A percentile compares a stretch with the other conserved stretches of the same genome.
Conservation (phyloP, 2,113 vertebrate genomes). For the Eleginops maclovinus region DNA sequence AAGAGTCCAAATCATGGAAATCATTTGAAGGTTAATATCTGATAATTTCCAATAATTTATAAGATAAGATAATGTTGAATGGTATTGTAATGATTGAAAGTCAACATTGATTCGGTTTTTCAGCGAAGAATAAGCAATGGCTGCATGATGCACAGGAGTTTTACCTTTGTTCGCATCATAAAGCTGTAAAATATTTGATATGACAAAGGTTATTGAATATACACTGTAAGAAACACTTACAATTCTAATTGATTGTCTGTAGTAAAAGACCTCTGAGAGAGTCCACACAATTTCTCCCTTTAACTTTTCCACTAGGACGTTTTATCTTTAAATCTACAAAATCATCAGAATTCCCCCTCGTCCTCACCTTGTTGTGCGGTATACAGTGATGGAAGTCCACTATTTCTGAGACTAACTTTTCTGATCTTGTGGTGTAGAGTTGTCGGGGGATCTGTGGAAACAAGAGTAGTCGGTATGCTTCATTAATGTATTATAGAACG, state of each 20-base stretch:
- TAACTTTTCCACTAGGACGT: not conserved
- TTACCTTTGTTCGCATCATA: constrained; percentile 72
- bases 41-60: not conserved
- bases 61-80: not conserved
- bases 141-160: not conserved
- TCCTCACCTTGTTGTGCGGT: constrained; percentile 81
- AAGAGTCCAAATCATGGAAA: not conserved
- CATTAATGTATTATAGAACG: constrained; percentile 31
- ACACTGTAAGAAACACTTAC: not conserved
- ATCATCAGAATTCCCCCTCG: not conserved
- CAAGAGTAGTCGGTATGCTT: constrained; percentile 26
- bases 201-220: constrained; percentile 17
- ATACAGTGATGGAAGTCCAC: constrained; percentile 81
- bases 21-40: constrained; percentile 6
- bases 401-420: constrained; percentile 82
- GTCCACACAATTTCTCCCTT: not conserved
- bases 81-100: not conserved
- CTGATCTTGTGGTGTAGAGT: constrained; percentile 85
- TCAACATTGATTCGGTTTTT: constrained; percentile 43
- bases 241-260: not conserved
- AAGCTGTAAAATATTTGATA: constrained; percentile 63
- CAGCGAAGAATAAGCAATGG: constrained; percentile 23
- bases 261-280: not conserved
- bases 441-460: constrained; percentile 85
- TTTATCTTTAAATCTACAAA: not conserved